These are phyloP conservation scores for Arctia plantaginis DNA, from an alignment of 2,888 invertebrate species.

Conservation along the genomic window DNA sequence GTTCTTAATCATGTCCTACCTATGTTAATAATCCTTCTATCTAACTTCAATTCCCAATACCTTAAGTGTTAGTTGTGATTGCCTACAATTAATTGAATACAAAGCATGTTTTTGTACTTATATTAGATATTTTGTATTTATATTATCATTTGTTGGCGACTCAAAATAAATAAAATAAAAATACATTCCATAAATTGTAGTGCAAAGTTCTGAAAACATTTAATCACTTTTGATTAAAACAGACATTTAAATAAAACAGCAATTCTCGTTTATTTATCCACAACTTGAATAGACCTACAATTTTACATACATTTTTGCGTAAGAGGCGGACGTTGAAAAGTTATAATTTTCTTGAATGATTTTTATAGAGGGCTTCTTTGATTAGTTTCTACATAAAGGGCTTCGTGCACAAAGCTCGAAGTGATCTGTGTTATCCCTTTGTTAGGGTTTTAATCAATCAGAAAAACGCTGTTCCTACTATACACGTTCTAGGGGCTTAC, in stretches of 20 bases:
- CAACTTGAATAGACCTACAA: conserved; percentile 34
- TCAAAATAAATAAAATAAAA: no score
- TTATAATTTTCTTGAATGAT: conserved; percentile 75
- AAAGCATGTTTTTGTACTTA: no score
- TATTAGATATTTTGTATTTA: no score
- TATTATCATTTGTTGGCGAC: no score
- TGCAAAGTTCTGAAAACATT: background rate
- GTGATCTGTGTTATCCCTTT: conserved; percentile 84
- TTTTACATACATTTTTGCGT: conserved; percentile 50
- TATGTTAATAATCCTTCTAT: background rate
- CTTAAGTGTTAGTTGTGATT: no score
- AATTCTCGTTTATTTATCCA: conserved; percentile 34
- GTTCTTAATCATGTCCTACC: background rate
- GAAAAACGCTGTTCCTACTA: conserved; percentile 62
- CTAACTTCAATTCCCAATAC: no score
- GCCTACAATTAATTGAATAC: no score
- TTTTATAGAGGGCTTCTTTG: conserved; percentile 79
- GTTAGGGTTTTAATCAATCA: conserved; percentile 86
- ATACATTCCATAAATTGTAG: background rate
- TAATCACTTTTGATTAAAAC: conserved; percentile 20
- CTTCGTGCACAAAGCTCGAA: conserved; percentile 78
- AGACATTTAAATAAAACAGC: conserved; percentile 26
- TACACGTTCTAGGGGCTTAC: conserved; percentile 46
- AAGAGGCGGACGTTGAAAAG: conserved; percentile 59
- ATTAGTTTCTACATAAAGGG: conserved; percentile 81